phyloP scores from a whole-genome alignment of 64 coral and sea anemone genomes.

The Montipora foliosa region DNA sequence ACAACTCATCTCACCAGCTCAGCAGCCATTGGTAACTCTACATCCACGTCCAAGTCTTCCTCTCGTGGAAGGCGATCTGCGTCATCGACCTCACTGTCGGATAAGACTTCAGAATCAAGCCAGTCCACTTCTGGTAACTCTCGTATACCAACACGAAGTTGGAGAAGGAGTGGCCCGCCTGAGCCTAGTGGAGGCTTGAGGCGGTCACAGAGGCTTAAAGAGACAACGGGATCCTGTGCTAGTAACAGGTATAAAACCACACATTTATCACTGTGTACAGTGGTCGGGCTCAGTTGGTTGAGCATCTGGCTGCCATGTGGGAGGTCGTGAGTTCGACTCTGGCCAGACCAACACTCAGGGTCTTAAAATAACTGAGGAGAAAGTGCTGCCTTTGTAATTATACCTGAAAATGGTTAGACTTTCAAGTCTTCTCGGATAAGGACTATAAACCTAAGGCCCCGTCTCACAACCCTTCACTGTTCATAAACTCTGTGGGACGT shows the following conservation, averaged over 20 bases:
- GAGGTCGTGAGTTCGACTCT: too few relatives aligned
- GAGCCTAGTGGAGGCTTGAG: conserved; percentile 95
- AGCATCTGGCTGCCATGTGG: background rate
- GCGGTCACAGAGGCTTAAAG: conserved; percentile 96
- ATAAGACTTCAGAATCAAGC: conserved; percentile 27
- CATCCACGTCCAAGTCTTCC: conserved; percentile 47
- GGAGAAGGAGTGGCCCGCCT: conserved; percentile 84
- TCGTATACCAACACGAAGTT: conserved; percentile 44
- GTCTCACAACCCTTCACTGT: too few relatives aligned
- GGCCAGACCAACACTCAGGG: too few relatives aligned
- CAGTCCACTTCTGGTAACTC: conserved; percentile 12
- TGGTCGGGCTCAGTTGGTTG: background rate
- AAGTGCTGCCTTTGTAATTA: too few relatives aligned
- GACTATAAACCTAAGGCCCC: too few relatives aligned
- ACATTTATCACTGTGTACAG: background rate
- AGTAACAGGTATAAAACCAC: conserved; percentile 77
- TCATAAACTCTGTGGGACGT: too few relatives aligned
- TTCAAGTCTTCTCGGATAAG: too few relatives aligned
- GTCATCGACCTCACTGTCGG: conserved; percentile 29
- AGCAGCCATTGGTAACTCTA: conserved; percentile 53
- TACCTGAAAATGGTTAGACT: too few relatives aligned
- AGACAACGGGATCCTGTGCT: conserved; percentile 99
- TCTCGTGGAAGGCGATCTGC: conserved; percentile 36
- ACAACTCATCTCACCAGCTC: background rate
- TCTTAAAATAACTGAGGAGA: too few relatives aligned